These are phyloP conservation scores for Acanthosepion pharaonis DNA, from an alignment of 2,888 invertebrate species.

Conservation along the genomic window DNA sequence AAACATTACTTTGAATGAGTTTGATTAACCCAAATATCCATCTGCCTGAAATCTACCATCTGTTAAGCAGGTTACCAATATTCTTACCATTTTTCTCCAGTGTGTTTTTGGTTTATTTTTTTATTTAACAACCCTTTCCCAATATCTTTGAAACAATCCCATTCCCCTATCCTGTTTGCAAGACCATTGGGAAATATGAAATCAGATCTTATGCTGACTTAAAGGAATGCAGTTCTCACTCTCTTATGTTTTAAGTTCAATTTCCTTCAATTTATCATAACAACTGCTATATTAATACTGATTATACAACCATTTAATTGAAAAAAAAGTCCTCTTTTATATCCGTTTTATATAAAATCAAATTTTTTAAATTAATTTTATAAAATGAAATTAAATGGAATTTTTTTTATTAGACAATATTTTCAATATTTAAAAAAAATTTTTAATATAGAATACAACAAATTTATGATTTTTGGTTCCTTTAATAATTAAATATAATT, in stretches of 20 bases:
- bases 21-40: slow-evolving; percentile 45
- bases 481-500: neutral
- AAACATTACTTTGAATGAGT: slow-evolving; percentile 37
- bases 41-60: slow-evolving; percentile 38
- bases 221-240: neutral
- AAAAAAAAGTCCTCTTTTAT: neutral
- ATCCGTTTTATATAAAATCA: neutral
- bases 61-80: slow-evolving; percentile 42
- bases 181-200: too few species aligned
- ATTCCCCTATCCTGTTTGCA: too few species aligned
- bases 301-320: neutral
- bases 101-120: neutral
- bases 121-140: neutral
- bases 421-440: neutral
- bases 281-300: neutral
- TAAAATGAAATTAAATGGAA: neutral
- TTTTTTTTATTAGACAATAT: neutral
- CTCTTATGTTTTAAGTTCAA: neutral
- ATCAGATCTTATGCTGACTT: neutral
- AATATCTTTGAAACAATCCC: neutral
- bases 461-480: too few species aligned
- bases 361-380: neutral
- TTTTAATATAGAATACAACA: neutral
- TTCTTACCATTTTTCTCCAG: neutral
- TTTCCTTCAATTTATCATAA: neutral